A percentile compares a stretch with the other conserved stretches of the same genome.
Conservation (phyloP, 2,113 vertebrate genomes). For the Trogon surrucura region DNA sequence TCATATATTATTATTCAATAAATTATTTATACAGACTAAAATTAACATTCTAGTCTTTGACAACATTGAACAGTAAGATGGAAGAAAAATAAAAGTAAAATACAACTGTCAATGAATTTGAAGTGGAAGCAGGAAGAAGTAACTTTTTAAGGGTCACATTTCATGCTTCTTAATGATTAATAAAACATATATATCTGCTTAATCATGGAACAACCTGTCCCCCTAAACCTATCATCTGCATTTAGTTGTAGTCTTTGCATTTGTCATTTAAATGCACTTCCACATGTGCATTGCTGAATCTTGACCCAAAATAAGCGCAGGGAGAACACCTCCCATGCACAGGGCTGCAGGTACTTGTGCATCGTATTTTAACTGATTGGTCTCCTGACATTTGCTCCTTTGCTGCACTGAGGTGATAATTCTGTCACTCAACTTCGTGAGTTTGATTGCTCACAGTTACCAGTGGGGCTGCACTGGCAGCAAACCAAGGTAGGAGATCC, state of each 20-base stretch:
- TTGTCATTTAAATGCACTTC: background rate
- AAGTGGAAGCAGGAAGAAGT: background rate
- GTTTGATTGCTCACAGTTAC: conserved; percentile 33
- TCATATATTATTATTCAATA: conserved; percentile 53
- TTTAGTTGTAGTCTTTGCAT: background rate
- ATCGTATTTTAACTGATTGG: background rate
- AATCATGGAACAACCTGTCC: background rate
- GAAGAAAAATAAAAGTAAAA: background rate
- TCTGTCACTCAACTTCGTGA: background rate
- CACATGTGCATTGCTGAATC: background rate
- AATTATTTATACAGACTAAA: conserved; percentile 58
- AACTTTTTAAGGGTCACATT: background rate
- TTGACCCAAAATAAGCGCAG: background rate
- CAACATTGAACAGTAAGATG: background rate
- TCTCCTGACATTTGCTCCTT: background rate
- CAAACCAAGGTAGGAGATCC: background rate
- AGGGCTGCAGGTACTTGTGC: background rate
- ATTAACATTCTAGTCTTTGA: conserved; percentile 39
- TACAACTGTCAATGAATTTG: background rate
- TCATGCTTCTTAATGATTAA: background rate
- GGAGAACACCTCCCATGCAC: background rate
- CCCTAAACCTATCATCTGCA: background rate
- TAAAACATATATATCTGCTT: background rate
- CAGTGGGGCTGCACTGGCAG: background rate
- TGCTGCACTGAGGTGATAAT: background rate